Evolutionary conservation across 2,797 vertebrate genomes (phyloP).

Genomic region (Ctenosaura bakeri): DNA sequence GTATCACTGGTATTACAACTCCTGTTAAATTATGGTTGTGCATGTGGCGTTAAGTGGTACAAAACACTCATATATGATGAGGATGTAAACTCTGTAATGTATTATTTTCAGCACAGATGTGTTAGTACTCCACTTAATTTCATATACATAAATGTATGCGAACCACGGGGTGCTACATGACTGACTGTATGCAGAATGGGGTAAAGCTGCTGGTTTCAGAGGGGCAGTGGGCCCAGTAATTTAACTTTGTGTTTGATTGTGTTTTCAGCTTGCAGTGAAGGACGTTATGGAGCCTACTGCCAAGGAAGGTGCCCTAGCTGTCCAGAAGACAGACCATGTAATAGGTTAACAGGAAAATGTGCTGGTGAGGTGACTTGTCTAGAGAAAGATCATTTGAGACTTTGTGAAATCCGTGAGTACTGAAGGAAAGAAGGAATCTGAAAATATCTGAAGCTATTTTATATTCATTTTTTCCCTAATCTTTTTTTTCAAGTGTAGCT

Average conservation of each 20-base stretch:
- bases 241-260: not conserved
- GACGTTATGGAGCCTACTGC: conserved; percentile 29
- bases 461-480: conserved; percentile 49
- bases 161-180: not conserved
- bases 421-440: conserved; percentile 41
- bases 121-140: not conserved
- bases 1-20: not conserved
- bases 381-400: conserved; percentile 29
- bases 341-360: conserved; percentile 52
- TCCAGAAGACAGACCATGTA: conserved; percentile 10
- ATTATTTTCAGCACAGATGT: not conserved
- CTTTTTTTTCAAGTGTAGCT: conserved; percentile 44
- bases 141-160: not conserved
- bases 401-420: conserved; percentile 52
- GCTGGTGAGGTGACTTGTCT: conserved; percentile 50
- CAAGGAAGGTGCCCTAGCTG: conserved; percentile 39
- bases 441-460: not conserved
- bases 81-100: not conserved
- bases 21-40: not conserved
- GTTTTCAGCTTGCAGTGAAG: conserved; percentile 47
- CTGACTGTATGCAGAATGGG: not conserved
- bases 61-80: not conserved
- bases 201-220: not conserved
- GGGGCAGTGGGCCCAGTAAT: not conserved
- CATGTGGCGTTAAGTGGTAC: not conserved